phyloP scores from a whole-genome alignment of 1,140 invertebrate genomes.

The Zaprionus camerounensis region DNA sequence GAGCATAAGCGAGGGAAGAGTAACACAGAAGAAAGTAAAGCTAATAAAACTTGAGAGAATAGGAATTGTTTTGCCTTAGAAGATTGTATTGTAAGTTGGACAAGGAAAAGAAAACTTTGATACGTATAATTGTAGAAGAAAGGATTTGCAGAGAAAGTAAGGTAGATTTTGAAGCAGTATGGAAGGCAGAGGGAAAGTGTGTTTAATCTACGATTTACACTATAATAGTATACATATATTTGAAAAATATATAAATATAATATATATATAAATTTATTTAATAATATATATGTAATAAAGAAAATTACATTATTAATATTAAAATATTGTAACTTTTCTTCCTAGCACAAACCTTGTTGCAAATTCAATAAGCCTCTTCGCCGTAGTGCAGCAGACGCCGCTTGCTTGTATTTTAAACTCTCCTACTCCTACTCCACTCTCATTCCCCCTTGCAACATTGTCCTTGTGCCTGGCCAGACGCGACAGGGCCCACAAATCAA shows the following conservation, averaged over 20 bases:
- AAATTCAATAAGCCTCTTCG: neutral
- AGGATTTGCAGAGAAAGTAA: neutral
- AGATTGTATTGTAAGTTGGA: neutral
- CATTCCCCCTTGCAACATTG: neutral
- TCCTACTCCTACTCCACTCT: neutral
- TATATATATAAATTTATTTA: too few relatives aligned
- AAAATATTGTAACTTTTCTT: neutral
- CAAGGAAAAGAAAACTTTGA: neutral
- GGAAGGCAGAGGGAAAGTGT: too few relatives aligned
- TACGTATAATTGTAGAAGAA: neutral
- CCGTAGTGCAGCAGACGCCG: neutral
- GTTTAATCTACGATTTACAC: too few relatives aligned
- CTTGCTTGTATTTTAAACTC: neutral
- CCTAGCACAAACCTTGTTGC: neutral
- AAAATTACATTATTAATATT: neutral
- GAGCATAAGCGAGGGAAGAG: neutral
- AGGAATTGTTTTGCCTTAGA: too few relatives aligned
- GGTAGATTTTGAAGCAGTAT: neutral
- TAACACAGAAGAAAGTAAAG: neutral
- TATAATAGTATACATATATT: too few relatives aligned
- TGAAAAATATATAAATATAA: too few relatives aligned
- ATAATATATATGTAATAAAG: too few relatives aligned
- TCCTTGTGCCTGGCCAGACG: constrained; percentile 13
- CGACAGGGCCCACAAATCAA: constrained; percentile 66
- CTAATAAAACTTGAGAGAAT: too few relatives aligned